Percentiles rank a stretch among this genome's conserved stretches.
phyloP scores from a whole-genome alignment of 2,113 vertebrate species.

The Nannobrachium achirus region DNA sequence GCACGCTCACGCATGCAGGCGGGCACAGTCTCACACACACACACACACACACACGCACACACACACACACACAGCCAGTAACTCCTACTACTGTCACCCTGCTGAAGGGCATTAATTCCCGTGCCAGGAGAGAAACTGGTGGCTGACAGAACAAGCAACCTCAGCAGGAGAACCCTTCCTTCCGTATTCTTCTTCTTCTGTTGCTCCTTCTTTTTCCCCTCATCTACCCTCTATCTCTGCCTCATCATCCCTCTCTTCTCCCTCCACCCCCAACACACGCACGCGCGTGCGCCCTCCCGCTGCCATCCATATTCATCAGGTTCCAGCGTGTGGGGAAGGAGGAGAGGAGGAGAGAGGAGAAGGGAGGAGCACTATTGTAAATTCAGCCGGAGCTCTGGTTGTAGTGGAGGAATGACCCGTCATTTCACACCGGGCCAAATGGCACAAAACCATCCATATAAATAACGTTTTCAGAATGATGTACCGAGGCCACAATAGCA shows the following conservation, averaged over 20 bases:
- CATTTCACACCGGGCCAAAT: constrained; percentile 84
- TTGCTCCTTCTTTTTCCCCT: constrained; percentile 12
- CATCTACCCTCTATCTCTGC: constrained; percentile 15
- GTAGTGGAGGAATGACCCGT: constrained; percentile 84
- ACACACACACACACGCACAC: neutral
- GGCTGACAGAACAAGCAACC: constrained; percentile 69
- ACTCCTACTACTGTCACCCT: constrained; percentile 55
- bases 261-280: constrained; percentile 3
- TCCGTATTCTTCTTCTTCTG: constrained; percentile 1
- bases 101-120: constrained; percentile 61
- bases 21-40: neutral
- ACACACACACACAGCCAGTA: constrained; percentile 51
- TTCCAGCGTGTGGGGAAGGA: constrained; percentile 70
- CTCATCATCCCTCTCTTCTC: constrained; percentile 19
- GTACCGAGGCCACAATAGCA: constrained; percentile 63
- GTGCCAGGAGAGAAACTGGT: constrained; percentile 70
- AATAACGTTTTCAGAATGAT: constrained; percentile 82
- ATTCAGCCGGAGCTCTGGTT: constrained; percentile 84
- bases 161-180: constrained; percentile 52
- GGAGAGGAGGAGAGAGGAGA: constrained; percentile 5
- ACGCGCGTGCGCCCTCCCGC: constrained; percentile 27
- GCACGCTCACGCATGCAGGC: neutral
- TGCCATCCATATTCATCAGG: constrained; percentile 82
- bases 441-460: constrained; percentile 87
- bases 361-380: constrained; percentile 69